Evolutionary conservation across 1,140 invertebrate species (phyloP), one percentile per base, ranked within the genome.

Genomic region (Zophobas atratus): DNA sequence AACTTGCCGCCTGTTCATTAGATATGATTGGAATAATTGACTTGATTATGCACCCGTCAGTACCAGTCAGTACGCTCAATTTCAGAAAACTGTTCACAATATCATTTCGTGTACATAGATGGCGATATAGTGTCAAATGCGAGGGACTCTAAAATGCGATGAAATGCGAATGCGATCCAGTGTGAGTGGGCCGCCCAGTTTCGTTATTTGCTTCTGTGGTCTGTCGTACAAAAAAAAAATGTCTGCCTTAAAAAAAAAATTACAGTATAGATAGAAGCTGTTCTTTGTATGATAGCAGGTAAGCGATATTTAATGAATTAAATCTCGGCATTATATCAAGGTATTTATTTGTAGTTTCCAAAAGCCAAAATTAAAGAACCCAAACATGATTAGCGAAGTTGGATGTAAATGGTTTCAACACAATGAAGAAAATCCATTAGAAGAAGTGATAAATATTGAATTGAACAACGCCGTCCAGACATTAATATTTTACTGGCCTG

Each of bases 91-190:
- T 20, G 53, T 56, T 56, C 34, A 56, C 3, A 56, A 56, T 56
- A 56, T 35, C 34, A 56, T 56, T 56, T 56, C 34, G 53, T 56
- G 53, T 56, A 56, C 53, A 56, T 56, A 56, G 53, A 56, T 56
- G 53, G 53, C 53, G 20, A 56, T 56, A 56, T n/a, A 56, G 53
- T 56, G 53, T 56, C 43, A 46, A 46, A 46, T 46, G 20, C 20
- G 20, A 20, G 20, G 20, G 20, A 20, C 20, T 20, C 20, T 20
- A 20, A 20, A 20, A 20, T 20, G 20, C 20, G 20, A 20, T 20
- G 20, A 20, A 20, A 20, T 20, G 20, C 20, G 20, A 20, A 20
- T 20, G 43, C 43, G 43, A 46, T 46, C 43, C 43, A 46, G 43
- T 46, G 43, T 8, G 43, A 46, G 6, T 46, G 43, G 3, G 43